phyloP scores from a whole-genome alignment of 1,140 invertebrate genomes.

The Pseudomyrmex sp. region DNA sequence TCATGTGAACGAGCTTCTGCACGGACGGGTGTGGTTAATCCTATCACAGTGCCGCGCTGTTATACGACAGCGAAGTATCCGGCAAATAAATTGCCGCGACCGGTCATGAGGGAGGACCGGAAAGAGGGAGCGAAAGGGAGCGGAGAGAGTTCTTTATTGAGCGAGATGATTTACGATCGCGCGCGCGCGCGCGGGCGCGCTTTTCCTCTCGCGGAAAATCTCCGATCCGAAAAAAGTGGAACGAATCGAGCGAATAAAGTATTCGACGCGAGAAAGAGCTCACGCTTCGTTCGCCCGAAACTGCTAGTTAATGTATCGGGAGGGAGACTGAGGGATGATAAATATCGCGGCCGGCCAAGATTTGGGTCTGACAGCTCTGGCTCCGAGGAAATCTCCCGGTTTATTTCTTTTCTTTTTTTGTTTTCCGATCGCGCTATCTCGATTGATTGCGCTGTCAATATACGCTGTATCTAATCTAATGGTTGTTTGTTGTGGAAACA shows the following conservation, averaged over 20 bases:
- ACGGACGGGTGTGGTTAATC: constrained; percentile 42
- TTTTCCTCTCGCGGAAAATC: constrained; percentile 46
- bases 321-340: constrained; percentile 25
- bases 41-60: constrained; percentile 19
- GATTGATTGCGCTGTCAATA: too few species aligned
- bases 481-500: background rate
- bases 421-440: too few species aligned
- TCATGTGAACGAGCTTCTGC: background rate
- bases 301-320: constrained; percentile 34
- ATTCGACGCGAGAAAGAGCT: constrained; percentile 3
- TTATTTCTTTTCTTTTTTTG: too few species aligned
- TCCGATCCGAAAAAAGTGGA: constrained; percentile 13
- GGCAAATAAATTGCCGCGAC: constrained; percentile 67
- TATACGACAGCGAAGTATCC: constrained; percentile 52
- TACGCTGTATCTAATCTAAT: background rate
- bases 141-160: constrained; percentile 58
- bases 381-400: background rate
- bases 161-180: constrained; percentile 66
- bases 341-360: constrained; percentile 21
- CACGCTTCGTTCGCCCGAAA: constrained; percentile 3
- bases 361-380: constrained; percentile 11
- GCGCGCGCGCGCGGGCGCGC: background rate
- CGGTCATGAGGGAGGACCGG: background rate
- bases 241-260: constrained; percentile 29
- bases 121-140: constrained; percentile 9